Evolutionary conservation across 2,113 vertebrate species (phyloP).

Genomic region (Lagenorhynchus albirostris): DNA sequence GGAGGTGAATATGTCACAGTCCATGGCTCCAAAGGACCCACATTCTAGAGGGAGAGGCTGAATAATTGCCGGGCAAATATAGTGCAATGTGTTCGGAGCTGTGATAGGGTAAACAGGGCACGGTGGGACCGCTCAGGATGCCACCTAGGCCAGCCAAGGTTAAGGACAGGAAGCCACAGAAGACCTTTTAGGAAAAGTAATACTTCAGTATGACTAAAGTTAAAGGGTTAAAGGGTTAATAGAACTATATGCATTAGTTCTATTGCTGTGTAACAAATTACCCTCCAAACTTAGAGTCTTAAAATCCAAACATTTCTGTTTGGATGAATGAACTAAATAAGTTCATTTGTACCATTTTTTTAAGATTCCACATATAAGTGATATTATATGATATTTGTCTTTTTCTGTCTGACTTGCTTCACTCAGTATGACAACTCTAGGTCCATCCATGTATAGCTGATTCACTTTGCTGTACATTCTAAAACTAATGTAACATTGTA

Average conservation of each 20-base stretch:
- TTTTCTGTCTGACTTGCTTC: too few relatives aligned
- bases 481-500: too few relatives aligned
- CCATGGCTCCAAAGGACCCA: neutral
- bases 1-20: neutral
- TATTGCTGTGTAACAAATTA: neutral
- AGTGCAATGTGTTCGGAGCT: neutral
- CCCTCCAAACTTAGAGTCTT: too few relatives aligned
- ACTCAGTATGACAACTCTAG: too few relatives aligned
- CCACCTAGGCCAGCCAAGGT: neutral
- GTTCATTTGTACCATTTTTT: too few relatives aligned
- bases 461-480: too few relatives aligned
- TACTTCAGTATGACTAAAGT: neutral
- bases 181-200: neutral
- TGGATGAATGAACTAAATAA: too few relatives aligned
- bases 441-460: too few relatives aligned
- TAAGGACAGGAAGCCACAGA: neutral
- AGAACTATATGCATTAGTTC: neutral
- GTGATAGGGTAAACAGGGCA: neutral
- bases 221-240: neutral
- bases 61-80: neutral
- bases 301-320: too few relatives aligned
- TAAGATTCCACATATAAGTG: too few relatives aligned
- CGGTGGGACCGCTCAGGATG: neutral
- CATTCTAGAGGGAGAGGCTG: neutral
- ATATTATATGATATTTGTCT: too few relatives aligned